These are phyloP conservation scores for Poicephalus meyeri DNA, from an alignment of 2,113 vertebrate species.

Conservation along the genomic window DNA sequence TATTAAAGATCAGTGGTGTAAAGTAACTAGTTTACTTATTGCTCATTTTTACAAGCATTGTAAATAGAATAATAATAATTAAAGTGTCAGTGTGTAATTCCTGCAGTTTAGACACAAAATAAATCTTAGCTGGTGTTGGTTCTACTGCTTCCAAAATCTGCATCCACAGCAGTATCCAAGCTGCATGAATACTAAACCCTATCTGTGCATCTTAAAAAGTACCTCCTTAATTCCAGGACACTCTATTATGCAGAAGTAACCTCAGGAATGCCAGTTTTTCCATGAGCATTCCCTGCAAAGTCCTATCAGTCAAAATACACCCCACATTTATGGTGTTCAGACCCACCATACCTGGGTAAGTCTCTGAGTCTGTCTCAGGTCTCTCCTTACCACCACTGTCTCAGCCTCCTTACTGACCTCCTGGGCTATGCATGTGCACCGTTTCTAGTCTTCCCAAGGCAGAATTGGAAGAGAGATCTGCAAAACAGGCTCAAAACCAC, in stretches of 20 bases:
- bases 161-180: neutral
- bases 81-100: accelerated
- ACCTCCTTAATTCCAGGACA: neutral
- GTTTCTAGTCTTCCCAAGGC: neutral
- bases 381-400: neutral
- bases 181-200: neutral
- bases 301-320: neutral
- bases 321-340: accelerated
- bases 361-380: neutral
- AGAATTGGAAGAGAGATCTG: neutral
- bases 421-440: accelerated
- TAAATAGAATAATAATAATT: neutral
- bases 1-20: neutral
- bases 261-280: neutral
- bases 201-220: neutral
- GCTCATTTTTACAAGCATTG: neutral
- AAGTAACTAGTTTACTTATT: neutral
- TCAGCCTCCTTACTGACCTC: neutral
- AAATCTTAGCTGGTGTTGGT: accelerated
- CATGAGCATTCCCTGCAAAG: neutral
- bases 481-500: neutral
- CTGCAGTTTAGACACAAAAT: neutral
- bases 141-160: neutral
- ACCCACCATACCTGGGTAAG: neutral
- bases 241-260: neutral